Evolutionary conservation across 2,888 invertebrate genomes (phyloP), one percentile per base, ranked within the genome.

Genomic region (Limenitis camilla): DNA sequence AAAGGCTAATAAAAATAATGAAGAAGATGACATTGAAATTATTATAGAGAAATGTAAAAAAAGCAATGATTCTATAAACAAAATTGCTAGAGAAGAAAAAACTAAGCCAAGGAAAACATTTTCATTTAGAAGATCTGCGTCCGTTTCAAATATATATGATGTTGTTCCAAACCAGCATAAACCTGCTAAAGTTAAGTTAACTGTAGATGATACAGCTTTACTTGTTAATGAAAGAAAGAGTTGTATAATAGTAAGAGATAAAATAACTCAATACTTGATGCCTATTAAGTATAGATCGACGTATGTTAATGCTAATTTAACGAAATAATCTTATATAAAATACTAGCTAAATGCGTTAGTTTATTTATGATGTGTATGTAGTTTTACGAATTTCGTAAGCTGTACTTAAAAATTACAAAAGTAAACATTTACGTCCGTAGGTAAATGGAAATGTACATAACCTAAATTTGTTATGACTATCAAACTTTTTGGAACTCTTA

Each of bases 71-170:
- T 10, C n/a, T 4, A 8, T 10, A 10, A 10, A 29, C 10, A 7
- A 29, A 7, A 11, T 4, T 29, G 19, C 10, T 5, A 29, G 11
- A 19, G 8, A 11, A 19, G 5, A 8, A 27, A 10, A 29, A 36
- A 31, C 1, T n/a, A 31, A 40, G 31, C 29, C 9, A n/a, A 41
- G 35, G 8, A 27, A 36, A 46, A 36, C 45, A 8, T 30, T 10
- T 8, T 41, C 29, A 32, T 41, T 6, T 30, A n/a, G 32, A 19
- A 48, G 19, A 48, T 39, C 41, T 2, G 6, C 32, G 8, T 42
- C 38, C 7, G 39, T 43, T 9, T 43, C 42, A 1, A 44, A 51
- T 48, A 10, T 47, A n/a, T 55, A 55, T 29, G 51, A 55, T 36
- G 31, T 55, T n/a, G 36, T 55, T 1, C 5, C 31, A 30, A 8